Evolutionary conservation across 2,797 vertebrate species (phyloP).

Genomic region (Serranus cabrilla): DNA sequence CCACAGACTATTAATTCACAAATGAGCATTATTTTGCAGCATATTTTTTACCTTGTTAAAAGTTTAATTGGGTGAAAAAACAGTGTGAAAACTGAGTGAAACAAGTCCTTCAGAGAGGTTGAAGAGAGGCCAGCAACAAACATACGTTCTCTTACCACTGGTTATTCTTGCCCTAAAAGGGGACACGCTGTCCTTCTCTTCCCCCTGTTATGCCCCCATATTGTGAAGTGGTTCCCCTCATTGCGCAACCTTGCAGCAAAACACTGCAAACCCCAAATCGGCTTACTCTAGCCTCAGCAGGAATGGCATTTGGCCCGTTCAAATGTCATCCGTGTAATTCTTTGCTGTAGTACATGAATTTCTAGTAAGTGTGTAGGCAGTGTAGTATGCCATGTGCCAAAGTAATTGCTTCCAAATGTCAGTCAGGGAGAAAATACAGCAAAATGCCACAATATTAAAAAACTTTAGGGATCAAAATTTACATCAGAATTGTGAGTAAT

Average conservation of each 20-base stretch:
- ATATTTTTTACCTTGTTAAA: background rate
- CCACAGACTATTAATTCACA: background rate
- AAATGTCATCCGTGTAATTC: constrained; percentile 74
- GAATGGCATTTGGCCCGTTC: constrained; percentile 76
- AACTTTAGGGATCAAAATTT: background rate
- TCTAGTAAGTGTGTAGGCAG: constrained; percentile 51
- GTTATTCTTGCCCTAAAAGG: constrained; percentile 23
- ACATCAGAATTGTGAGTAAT: background rate
- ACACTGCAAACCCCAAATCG: constrained; percentile 68
- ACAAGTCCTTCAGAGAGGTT: background rate
- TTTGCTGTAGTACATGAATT: constrained; percentile 61
- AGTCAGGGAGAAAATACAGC: constrained; percentile 2
- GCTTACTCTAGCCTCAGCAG: constrained; percentile 67
- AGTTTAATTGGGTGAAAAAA: background rate
- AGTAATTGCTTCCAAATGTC: constrained; percentile 42
- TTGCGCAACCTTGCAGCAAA: constrained; percentile 71
- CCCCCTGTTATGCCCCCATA: constrained; percentile 59
- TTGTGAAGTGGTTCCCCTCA: constrained; percentile 68
- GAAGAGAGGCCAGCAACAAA: constrained; percentile 4
- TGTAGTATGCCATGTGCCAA: constrained; percentile 39
- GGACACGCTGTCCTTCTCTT: constrained; percentile 42
- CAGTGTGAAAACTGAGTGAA: background rate
- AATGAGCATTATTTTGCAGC: background rate
- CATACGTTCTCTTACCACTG: constrained; percentile 12
- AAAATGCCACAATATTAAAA: background rate